These are phyloP conservation scores for Alectura lathami DNA, from an alignment of 2,113 vertebrate genomes.

Conservation along the genomic window DNA sequence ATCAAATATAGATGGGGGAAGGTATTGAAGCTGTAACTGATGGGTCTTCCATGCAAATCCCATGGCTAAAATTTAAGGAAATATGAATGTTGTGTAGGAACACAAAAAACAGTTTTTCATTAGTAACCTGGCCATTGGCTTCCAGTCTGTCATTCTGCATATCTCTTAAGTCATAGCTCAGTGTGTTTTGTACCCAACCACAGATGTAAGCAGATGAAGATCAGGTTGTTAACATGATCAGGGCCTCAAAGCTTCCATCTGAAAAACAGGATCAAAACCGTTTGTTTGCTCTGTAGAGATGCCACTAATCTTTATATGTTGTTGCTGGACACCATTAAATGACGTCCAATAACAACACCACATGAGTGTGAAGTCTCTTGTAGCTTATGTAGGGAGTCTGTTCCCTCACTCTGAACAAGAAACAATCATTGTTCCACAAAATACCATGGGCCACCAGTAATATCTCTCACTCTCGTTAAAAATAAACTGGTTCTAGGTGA, in stretches of 20 bases:
- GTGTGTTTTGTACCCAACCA: neutral
- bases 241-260: neutral
- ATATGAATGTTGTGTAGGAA: neutral
- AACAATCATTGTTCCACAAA: neutral
- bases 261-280: neutral
- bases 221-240: neutral
- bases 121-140: neutral
- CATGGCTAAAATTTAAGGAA: neutral
- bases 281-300: neutral
- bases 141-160: neutral
- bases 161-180: neutral
- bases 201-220: accelerated
- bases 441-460: neutral
- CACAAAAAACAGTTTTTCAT: neutral
- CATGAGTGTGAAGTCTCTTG: neutral
- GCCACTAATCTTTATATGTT: neutral
- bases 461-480: neutral
- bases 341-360: too few species aligned
- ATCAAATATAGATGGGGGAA: neutral
- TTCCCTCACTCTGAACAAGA: neutral
- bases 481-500: neutral
- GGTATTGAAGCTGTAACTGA: neutral
- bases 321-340: neutral
- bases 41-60: neutral
- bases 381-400: neutral